Conservation (phyloP, 2,113 vertebrate species). For the Steatornis caripensis region DNA sequence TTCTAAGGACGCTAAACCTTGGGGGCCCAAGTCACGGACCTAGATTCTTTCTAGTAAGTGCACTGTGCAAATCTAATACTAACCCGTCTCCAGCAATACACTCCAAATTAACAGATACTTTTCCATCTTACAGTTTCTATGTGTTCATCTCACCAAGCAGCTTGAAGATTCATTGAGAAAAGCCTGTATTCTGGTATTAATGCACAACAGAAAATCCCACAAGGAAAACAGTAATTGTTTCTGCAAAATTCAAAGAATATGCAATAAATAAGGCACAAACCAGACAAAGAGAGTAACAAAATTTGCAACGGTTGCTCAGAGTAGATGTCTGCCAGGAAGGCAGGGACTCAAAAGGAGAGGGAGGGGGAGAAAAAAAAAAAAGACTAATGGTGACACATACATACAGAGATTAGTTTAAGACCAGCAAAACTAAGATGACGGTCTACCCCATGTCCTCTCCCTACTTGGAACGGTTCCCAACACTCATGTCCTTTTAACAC, state of each 20-base stretch:
- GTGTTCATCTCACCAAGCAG: not conserved
- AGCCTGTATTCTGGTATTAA: not conserved
- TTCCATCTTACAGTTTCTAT: not conserved
- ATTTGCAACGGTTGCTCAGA: not conserved
- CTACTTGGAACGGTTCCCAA: not conserved
- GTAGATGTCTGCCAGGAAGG: not conserved
- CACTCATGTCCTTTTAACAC: not conserved
- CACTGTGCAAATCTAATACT: not conserved
- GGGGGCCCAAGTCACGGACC: not conserved
- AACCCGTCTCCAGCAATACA: not conserved
- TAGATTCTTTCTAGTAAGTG: not conserved
- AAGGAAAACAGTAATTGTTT: not conserved
- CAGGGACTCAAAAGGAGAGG: not conserved
- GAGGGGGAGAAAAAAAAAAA: no score
- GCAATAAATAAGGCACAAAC: not conserved
- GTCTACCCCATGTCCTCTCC: not conserved
- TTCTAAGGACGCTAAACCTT: not conserved
- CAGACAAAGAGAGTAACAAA: not conserved
- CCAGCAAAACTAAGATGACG: not conserved
- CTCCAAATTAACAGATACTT: not conserved
- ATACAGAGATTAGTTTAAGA: not conserved
- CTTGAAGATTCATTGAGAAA: not conserved
- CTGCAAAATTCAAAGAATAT: not conserved
- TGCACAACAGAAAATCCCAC: not conserved
- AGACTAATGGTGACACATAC: not conserved